phyloP scores from a whole-genome alignment of 2,888 invertebrate species.

The Neoscelio sp. region DNA sequence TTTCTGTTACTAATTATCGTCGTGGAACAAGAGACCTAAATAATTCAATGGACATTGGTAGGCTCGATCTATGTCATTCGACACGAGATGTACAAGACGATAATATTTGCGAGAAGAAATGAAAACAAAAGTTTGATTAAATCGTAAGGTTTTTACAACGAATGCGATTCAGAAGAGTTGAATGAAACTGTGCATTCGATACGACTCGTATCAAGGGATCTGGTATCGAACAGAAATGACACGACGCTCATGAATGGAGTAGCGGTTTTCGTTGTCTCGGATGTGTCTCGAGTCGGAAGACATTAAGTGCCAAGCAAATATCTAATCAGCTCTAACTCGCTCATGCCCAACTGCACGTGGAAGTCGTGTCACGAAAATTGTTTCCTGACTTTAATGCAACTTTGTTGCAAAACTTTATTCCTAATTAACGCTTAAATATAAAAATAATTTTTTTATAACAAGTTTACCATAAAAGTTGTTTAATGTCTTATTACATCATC shows the following conservation, averaged over 20 bases:
- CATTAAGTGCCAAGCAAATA: constrained; percentile 59
- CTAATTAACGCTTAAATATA: too few species aligned
- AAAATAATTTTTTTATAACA: too few species aligned
- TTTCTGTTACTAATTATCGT: too few species aligned
- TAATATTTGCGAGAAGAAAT: too few species aligned
- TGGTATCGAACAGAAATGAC: constrained; percentile 46
- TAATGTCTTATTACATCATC: too few species aligned
- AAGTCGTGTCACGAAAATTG: constrained; percentile 37
- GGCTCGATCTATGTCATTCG: too few species aligned
- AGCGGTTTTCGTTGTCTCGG: constrained; percentile 75
- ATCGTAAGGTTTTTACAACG: too few species aligned
- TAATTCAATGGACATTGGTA: too few species aligned
- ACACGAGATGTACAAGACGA: too few species aligned
- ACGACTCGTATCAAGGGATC: constrained; percentile 59
- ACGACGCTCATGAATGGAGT: constrained; percentile 69
- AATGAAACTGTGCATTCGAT: constrained; percentile 59
- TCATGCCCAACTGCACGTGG: constrained; percentile 44
- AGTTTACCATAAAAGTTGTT: neutral
- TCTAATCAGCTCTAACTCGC: constrained; percentile 59
- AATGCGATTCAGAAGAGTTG: constrained; percentile 16
- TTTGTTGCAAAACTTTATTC: neutral
- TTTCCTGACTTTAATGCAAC: constrained; percentile 19
- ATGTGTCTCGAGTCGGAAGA: constrained; percentile 63
- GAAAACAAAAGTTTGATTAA: too few species aligned
- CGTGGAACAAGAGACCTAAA: too few species aligned